Evolutionary conservation across 2,113 vertebrate species (phyloP).

Genomic region (Atractosteus spatula): DNA sequence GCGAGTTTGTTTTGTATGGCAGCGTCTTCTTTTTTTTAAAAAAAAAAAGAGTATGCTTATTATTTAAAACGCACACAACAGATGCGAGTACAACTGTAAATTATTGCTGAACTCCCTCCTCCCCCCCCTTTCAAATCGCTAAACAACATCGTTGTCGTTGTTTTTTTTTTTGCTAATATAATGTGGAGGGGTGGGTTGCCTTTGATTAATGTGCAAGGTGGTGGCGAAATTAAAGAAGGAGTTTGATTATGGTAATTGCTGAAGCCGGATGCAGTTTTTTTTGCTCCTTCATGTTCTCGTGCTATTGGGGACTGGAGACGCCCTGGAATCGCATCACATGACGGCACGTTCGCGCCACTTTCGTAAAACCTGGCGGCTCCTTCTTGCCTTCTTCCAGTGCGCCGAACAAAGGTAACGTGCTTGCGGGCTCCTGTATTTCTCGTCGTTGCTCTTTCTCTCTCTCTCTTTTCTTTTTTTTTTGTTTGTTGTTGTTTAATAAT

Average conservation of each 20-base stretch:
- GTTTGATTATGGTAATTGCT: slow-evolving; percentile 72
- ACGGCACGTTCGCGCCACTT: slow-evolving; percentile 87
- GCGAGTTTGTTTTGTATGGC: no score
- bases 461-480: not conserved
- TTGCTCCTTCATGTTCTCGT: slow-evolving; percentile 21
- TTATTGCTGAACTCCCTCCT: no score
- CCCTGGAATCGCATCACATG: slow-evolving; percentile 73
- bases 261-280: slow-evolving; percentile 46
- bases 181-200: not conserved
- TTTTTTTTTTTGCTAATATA: no score
- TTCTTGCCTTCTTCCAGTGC: slow-evolving; percentile 43
- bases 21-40: no score
- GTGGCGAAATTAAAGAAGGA: slow-evolving; percentile 5
- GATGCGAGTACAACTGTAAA: no score
- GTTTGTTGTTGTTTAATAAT: not conserved
- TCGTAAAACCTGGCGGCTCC: slow-evolving; percentile 43
- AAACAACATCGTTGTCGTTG: no score
- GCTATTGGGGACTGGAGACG: slow-evolving; percentile 58
- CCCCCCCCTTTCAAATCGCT: no score
- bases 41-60: no score
- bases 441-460: not conserved
- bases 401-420: slow-evolving; percentile 62
- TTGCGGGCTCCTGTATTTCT: no score
- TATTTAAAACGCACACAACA: no score
- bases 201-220: not conserved